Percentiles rank a stretch among this genome's conserved stretches.
Conservation (phyloP, 2,888 invertebrate genomes). For the Sarcophaga rosellei region DNA sequence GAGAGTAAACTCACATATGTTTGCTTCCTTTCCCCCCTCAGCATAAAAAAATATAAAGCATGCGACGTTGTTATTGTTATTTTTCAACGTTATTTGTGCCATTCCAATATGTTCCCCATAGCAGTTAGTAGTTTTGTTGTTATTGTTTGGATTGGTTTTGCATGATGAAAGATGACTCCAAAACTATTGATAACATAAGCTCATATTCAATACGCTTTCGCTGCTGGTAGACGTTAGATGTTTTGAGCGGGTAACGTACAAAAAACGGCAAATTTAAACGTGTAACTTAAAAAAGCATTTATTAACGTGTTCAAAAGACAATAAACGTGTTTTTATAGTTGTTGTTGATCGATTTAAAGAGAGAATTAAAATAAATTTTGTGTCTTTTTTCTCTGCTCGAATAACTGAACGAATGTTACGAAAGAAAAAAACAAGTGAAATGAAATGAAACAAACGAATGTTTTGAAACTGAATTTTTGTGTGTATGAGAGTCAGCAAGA, state of each 20-base stretch:
- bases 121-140: conserved; percentile 18
- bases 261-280: conserved; percentile 17
- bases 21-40: not conserved
- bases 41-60: not conserved
- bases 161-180: conserved; percentile 68
- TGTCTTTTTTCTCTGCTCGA: conserved; percentile 19
- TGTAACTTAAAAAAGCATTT: conserved; percentile 2
- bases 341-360: conserved; percentile 34
- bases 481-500: conserved; percentile 18
- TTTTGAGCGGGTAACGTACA: conserved; percentile 52
- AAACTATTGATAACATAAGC: conserved; percentile 68
- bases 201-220: conserved; percentile 70
- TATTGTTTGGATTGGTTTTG: conserved; percentile 7
- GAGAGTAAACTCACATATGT: not conserved
- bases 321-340: conserved; percentile 51
- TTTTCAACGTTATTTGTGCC: conserved; percentile 17
- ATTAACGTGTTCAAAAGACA: conserved; percentile 43
- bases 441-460: conserved; percentile 32
- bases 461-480: conserved; percentile 17
- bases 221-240: conserved; percentile 65
- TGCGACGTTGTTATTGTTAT: conserved; percentile 20
- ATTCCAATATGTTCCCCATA: conserved; percentile 51
- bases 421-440: conserved; percentile 51
- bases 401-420: conserved; percentile 25
- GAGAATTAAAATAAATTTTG: conserved; percentile 14